Conservation (phyloP, 2,113 vertebrate genomes). For the Mionectes macconnelli region DNA sequence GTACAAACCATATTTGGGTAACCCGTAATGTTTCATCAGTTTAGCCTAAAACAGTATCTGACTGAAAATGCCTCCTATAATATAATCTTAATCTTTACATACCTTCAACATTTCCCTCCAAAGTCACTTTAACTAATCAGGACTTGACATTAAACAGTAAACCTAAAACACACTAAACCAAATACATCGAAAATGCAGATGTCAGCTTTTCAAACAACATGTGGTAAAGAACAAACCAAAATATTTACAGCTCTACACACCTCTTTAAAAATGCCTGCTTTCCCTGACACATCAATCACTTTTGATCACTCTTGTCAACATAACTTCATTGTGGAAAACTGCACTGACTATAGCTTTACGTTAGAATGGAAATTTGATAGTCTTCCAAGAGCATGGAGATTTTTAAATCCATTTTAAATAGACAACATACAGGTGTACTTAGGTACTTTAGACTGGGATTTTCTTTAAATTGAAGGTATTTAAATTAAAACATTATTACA, state of each 20-base stretch:
- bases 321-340: not conserved
- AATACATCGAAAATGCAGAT: not conserved
- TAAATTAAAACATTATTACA: not conserved
- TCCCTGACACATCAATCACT: not conserved
- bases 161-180: not conserved
- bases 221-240: not conserved
- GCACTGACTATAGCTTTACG: not conserved
- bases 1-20: not conserved
- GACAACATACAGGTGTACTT: not conserved
- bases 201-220: not conserved
- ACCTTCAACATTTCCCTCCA: not conserved
- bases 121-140: not conserved
- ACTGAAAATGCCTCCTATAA: not conserved
- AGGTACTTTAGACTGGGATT: not conserved
- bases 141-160: too few relatives aligned
- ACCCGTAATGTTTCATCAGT: not conserved
- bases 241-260: not conserved
- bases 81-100: not conserved
- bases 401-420: not conserved
- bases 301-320: not conserved
- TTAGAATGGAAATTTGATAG: not conserved
- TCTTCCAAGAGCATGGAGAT: not conserved
- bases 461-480: not conserved
- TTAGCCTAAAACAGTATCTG: not conserved
- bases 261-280: not conserved